phyloP scores from a whole-genome alignment of 2,888 invertebrate genomes.

The Tyria jacobaeae region DNA sequence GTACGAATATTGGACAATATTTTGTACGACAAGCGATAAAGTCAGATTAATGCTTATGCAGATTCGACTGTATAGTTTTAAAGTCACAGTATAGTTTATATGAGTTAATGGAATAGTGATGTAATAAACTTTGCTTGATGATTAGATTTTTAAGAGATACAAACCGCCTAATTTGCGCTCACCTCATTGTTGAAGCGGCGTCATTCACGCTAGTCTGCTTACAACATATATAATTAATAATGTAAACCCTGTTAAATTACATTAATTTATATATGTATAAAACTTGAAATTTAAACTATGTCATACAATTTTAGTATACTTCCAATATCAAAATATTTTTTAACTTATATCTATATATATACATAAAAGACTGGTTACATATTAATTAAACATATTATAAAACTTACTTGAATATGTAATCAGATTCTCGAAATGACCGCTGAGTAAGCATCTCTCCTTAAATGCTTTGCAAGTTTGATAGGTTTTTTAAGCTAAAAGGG shows the following conservation, averaged over 20 bases:
- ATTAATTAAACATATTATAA: conserved; percentile 2
- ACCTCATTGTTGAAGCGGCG: conserved; percentile 5
- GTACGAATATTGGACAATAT: conserved; percentile 40
- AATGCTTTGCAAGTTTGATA: conserved; percentile 21
- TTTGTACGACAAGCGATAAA: conserved; percentile 32
- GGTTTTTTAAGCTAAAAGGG: neutral
- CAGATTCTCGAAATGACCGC: conserved; percentile 21
- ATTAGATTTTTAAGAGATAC: conserved; percentile 12
- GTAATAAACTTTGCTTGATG: conserved; percentile 1
- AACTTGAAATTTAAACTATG: neutral
- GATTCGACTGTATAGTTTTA: conserved; percentile 32
- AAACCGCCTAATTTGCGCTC: conserved; percentile 11
- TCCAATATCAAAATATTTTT: neutral
- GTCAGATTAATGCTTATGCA: conserved; percentile 28
- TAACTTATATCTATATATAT: neutral
- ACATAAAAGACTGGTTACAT: conserved; percentile 1
- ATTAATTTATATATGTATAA: neutral
- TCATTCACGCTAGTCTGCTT: neutral
- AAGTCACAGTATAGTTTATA: conserved; percentile 12
- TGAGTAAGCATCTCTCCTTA: conserved; percentile 8
- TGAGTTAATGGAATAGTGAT: conserved; percentile 13
- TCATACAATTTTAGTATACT: neutral
- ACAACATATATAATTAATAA: conserved; percentile 1
- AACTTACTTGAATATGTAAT: neutral
- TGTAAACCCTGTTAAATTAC: neutral